Percentiles rank a stretch among this genome's conserved stretches.
These are phyloP conservation scores for Seriola dumerili DNA, from an alignment of 2,113 vertebrate genomes.

Conservation along the genomic window DNA sequence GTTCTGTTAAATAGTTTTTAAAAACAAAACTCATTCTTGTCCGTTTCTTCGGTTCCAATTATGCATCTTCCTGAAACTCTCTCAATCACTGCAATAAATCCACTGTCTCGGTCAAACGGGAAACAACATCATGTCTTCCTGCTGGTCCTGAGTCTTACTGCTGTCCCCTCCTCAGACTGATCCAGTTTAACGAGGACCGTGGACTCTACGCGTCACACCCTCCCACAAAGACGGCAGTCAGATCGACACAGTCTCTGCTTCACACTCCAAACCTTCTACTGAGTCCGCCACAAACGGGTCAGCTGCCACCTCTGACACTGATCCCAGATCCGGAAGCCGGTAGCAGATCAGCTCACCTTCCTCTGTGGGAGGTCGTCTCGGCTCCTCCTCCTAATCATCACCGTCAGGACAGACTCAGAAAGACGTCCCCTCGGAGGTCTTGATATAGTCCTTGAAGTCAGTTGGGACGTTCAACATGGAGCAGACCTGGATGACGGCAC, in stretches of 20 bases:
- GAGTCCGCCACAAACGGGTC: not conserved
- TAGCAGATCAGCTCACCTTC: not conserved
- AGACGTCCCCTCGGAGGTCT: conserved; percentile 66
- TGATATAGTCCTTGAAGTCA: conserved; percentile 78
- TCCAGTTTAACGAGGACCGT: not conserved
- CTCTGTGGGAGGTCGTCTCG: too few relatives aligned
- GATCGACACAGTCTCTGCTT: not conserved
- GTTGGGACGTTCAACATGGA: conserved; percentile 74
- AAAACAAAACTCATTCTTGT: too few relatives aligned
- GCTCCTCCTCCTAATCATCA: not conserved
- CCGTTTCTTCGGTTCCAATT: too few relatives aligned
- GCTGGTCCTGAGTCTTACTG: too few relatives aligned
- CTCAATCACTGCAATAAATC: too few relatives aligned
- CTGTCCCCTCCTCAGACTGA: not conserved
- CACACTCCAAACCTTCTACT: not conserved
- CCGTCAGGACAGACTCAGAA: conserved; percentile 73
- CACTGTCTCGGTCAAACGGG: too few relatives aligned
- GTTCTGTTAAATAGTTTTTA: too few relatives aligned
- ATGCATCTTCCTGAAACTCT: too few relatives aligned
- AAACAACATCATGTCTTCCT: too few relatives aligned
- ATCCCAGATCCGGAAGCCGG: not conserved
- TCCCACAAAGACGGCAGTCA: not conserved
- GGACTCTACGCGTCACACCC: not conserved
- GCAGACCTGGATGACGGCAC: conserved; percentile 68
- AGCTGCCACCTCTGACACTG: not conserved